Base-by-base conservation (phyloP, 92 coral and sea anemone species). In the Virgularia gustaviana region DNA sequence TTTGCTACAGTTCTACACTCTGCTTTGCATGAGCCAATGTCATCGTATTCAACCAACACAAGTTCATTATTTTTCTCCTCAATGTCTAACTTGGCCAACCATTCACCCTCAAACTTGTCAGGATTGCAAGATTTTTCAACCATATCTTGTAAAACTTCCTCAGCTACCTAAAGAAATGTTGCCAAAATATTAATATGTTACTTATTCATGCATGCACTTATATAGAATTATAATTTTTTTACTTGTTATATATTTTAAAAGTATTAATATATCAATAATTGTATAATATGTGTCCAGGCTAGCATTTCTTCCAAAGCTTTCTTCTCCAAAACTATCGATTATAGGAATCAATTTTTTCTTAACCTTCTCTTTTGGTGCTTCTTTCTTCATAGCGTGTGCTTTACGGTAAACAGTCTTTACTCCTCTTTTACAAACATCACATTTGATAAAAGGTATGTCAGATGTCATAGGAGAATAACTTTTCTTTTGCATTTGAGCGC, bases 1-100 rank as follows among this genome's bases (percentile, higher is more conserved):
- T 94, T 89, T 4, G 96, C 89, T 68, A 94, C 86, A 43, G 99
- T 94, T 78, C 78, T 78, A 43, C 99, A 94, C 66, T 94, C 99
- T 59, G 83, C 73, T 49, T 74, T 68, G 80, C 99, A 94, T 54
- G 80, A 85, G 27, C 99, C 99, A 57, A 78, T 76, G 31, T 68
- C 70, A 2, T 75, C 68, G 45, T 89, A 84, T 58, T 94, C 99
- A 16, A 80, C 53, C 25, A 94, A 72, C 31, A 71, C 78, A 33
- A 94, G 78, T 55, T 76, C 70, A 36, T 80, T 83, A 61, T 80
- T 81, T 68, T 73, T 81, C 62, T 81, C 86, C 20, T 77, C 79
- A 38, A 94, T 63, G 65, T 94, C 96, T 70, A 89, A 56, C 72
- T 89, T 94, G 22, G 99, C 81, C 9, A 94, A 87, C 99, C 99